Evolutionary conservation across 2,113 vertebrate species (phyloP), one percentile per base, ranked within the genome.

Genomic region (Porphyrio hochstetteri): DNA sequence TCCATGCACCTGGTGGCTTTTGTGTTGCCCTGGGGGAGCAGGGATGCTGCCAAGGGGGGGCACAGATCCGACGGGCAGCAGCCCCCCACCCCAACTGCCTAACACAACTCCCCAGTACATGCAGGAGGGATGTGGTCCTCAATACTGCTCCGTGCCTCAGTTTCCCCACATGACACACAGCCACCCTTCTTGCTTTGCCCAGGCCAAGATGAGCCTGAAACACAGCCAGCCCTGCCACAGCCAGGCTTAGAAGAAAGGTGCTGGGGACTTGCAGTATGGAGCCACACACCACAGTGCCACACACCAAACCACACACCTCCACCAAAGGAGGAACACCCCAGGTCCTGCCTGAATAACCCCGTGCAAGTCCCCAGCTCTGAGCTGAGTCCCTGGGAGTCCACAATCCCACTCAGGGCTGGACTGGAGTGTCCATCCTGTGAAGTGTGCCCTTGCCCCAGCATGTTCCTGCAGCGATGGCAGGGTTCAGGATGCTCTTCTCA

Each of bases 1-100:
- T 42, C 29, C 4, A 1, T n/a, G n/a, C 16, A 64, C 6, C 16
- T 0, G 0, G 13, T 44, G 17, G 35, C 70, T 56, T 74, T 86
- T 68, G 6, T 48, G 59, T 68, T 20, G 36, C 17, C 2, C 4
- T 65, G 2, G 2, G 14, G 14, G 4, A 78, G 50, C 28, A 63
- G 12, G 42, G 65, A n/a, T n/a, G 36, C 38, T 90, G 38, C 19
- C 7, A 2, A 59, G 46, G 55, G 29, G 29, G 52, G 16, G 20
- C 15, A 64, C 11, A 44, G 53, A 93, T 36, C 27, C 8, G 5
- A 31, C 15, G 36, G 55, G 29, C 55, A 82, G 29, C 38, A 87
- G 16, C 21, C 33, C 10, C 13, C 3, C 1, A 0, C 6, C 28
- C 25, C 5, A n/a, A 3, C 7, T 53, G 19, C 35, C 31, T 31